Evolutionary conservation across 2,888 invertebrate species (phyloP), one percentile per base, ranked within the genome.

Genomic region (Apotomis turbidana): DNA sequence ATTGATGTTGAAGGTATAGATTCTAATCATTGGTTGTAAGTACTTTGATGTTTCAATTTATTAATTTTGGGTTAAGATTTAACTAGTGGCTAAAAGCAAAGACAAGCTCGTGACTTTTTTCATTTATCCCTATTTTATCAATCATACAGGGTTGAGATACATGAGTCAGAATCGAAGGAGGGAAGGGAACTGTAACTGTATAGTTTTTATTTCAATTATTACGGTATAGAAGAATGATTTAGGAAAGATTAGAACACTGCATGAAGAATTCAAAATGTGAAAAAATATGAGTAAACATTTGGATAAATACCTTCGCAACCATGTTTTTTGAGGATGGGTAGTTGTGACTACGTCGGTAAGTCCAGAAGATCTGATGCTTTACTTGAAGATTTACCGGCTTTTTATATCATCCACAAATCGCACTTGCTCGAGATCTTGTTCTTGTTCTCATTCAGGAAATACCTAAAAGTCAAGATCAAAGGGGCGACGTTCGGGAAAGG

Each of bases 391-490:
- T 71, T 74, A 59, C 60, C 67, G 74, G 70, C 80, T 81, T 85
- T 89, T 85, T 92, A 90, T 92, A 92, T 83, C 77, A 77, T 74
- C 76, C 69, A 78, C 57, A 64, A 78, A 81, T 74, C 87, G 85
- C 84, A 88, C 87, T 88, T 90, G 81, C 83, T 80, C 77, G 79
- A 83, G 76, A 79, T 80, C 80, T 81, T 74, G 81, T 83, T 84
- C 83, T 76, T 76, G 85, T 80, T 79, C 78, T 88, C 88, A 87
- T 85, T 86, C 90, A 91, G 91, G 92, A 92, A 91, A 86, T 78
- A 72, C 78, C 76, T 90, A 87, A 92, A 92, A 90, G 90, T 91
- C 91, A 92, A 92, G 91, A 85, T 79, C 88, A 80, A 76, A 75
- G 75, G 88, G 85, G 72, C 88, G 87, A 87, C 85, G 88, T 85